Evolutionary conservation across 2,888 invertebrate species (phyloP).

Genomic region (Teleiodes luculella): DNA sequence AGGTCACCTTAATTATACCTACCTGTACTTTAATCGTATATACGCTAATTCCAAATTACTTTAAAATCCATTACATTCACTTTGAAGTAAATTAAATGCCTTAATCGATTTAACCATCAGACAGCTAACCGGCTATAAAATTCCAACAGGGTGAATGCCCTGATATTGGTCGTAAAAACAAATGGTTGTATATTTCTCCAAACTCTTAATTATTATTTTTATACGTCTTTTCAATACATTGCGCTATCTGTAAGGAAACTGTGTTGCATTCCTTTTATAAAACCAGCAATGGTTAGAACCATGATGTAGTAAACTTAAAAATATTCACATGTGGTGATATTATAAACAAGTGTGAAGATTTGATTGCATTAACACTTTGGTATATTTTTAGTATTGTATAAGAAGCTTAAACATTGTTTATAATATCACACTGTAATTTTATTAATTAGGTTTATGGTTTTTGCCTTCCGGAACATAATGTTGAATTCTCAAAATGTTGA

Average conservation of each 20-base stretch:
- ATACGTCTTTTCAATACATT: background rate
- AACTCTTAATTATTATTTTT: background rate
- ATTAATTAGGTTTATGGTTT: background rate
- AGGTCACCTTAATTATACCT: too few species aligned
- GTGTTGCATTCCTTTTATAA: too few species aligned
- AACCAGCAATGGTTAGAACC: too few species aligned
- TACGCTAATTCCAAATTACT: background rate
- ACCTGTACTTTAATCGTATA: background rate
- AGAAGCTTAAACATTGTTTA: background rate
- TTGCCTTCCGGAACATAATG: too few species aligned
- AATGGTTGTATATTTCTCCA: background rate
- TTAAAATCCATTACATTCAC: background rate
- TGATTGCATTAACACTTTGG: background rate
- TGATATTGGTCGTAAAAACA: background rate
- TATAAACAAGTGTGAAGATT: background rate
- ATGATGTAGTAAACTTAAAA: too few species aligned
- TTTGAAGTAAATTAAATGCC: background rate
- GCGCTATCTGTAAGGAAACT: background rate
- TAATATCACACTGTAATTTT: background rate
- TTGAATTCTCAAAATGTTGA: too few species aligned
- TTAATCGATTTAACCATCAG: background rate
- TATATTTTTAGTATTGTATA: constrained; percentile 3
- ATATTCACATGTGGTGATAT: background rate
- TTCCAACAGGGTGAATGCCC: background rate
- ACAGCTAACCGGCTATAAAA: background rate